Evolutionary conservation across 2,888 invertebrate genomes (phyloP).

Genomic region (Tupiocoris notatus): DNA sequence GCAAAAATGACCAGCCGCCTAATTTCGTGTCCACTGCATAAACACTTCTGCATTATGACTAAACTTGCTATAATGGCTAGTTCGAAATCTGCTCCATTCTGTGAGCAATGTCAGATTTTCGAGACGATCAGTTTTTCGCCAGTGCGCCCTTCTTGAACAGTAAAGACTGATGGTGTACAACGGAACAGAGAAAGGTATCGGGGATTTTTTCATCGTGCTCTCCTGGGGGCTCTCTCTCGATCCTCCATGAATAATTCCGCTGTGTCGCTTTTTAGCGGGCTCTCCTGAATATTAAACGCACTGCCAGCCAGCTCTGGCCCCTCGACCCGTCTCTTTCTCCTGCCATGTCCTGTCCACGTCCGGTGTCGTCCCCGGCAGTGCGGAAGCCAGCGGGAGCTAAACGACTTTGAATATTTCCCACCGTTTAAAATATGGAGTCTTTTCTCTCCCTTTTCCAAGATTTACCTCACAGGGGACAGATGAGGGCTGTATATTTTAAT

Average conservation of each 20-base stretch:
- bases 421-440: conserved; percentile 23
- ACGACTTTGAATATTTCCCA: conserved; percentile 35
- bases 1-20: too few species aligned
- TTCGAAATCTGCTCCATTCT: too few species aligned
- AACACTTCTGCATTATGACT: too few species aligned
- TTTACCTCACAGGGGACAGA: background rate
- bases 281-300: conserved; percentile 34
- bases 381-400: conserved; percentile 24
- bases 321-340: background rate
- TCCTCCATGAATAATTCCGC: conserved; percentile 38
- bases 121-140: too few species aligned
- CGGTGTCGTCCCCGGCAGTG: background rate
- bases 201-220: background rate
- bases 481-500: conserved; percentile 19
- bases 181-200: background rate
- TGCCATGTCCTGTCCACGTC: background rate
- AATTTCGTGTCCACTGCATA: too few species aligned
- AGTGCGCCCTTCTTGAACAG: too few species aligned
- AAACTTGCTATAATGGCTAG: too few species aligned
- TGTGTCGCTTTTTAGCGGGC: conserved; percentile 35
- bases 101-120: too few species aligned
- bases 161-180: background rate
- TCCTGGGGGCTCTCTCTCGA: background rate
- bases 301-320: background rate
- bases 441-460: conserved; percentile 1